Conservation (phyloP, 2,888 invertebrate genomes). For the Oscheius sp. region DNA sequence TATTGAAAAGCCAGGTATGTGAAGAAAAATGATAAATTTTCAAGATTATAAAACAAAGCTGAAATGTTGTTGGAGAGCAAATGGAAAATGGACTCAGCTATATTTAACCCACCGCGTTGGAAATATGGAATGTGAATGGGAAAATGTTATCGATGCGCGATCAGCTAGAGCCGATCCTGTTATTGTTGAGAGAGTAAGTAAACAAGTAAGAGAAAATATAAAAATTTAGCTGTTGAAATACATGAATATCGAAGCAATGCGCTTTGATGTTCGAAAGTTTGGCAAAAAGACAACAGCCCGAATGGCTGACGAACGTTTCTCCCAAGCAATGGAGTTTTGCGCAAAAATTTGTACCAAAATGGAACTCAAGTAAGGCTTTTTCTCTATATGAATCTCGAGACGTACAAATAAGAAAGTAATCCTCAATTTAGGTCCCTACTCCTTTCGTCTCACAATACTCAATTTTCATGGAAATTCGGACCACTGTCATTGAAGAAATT, state of each 20-base stretch:
- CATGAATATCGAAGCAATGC: conserved; percentile 40
- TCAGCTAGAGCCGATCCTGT: conserved; percentile 2
- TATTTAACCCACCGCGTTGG: conserved; percentile 24
- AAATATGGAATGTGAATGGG: conserved; percentile 44
- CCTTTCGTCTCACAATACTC: conserved; percentile 39
- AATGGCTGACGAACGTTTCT: conserved; percentile 41
- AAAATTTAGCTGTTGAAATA: conserved; percentile 40
- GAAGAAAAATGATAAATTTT: too few relatives aligned
- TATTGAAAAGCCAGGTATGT: conserved; percentile 30
- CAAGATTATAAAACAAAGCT: conserved; percentile 42
- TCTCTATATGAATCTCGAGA: too few relatives aligned
- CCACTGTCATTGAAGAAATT: conserved; percentile 34
- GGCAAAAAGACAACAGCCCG: conserved; percentile 33
- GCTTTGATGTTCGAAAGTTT: conserved; percentile 47
- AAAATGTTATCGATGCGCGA: conserved; percentile 15
- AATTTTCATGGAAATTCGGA: conserved; percentile 45
- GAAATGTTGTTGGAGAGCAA: conserved; percentile 42
- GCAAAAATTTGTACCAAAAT: conserved; percentile 32
- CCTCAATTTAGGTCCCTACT: conserved; percentile 38
- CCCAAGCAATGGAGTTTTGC: conserved; percentile 37
- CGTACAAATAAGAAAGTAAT: neutral
- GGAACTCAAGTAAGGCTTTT: conserved; percentile 28
- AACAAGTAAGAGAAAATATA: neutral
- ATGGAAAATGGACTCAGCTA: conserved; percentile 28
- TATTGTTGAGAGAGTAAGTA: conserved; percentile 25